Percentiles rank a stretch among this genome's conserved stretches.
Evolutionary conservation across 2,113 vertebrate genomes (phyloP).

Genomic region (Meleagris gallopavo): DNA sequence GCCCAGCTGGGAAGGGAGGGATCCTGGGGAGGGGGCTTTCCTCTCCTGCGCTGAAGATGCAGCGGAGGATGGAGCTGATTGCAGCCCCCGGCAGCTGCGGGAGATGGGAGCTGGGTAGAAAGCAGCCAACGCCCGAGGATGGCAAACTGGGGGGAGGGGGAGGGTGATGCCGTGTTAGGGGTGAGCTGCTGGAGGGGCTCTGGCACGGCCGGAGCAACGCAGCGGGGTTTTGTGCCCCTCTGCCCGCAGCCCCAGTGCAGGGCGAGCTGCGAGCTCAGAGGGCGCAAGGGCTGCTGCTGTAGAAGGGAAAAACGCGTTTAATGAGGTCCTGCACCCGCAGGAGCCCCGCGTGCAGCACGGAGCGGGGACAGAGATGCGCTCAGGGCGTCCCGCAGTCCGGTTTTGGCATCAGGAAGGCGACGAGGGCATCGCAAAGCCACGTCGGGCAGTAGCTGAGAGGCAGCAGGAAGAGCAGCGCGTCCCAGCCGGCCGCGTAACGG

Average conservation of each 20-base stretch:
- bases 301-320: background rate
- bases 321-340: too few relatives aligned
- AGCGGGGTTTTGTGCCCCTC: background rate
- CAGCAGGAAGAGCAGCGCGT: constrained; percentile 68
- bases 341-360: background rate
- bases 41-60: background rate
- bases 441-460: constrained; percentile 80
- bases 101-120: background rate
- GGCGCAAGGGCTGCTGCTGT: background rate
- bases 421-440: constrained; percentile 1
- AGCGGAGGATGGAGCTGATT: too few relatives aligned
- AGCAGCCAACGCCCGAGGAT: background rate
- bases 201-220: background rate
- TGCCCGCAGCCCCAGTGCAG: background rate
- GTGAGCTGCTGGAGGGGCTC: background rate
- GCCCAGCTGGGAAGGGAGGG: background rate
- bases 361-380: background rate
- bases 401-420: rapidly evolving
- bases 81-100: background rate
- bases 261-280: background rate
- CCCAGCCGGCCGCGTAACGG: constrained; percentile 77
- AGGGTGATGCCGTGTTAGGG: background rate
- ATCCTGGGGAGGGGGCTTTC: background rate
- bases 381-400: rapidly evolving
- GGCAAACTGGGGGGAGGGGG: background rate